Conservation (phyloP, 2,797 vertebrate species). For the Discoglossus pictus region DNA sequence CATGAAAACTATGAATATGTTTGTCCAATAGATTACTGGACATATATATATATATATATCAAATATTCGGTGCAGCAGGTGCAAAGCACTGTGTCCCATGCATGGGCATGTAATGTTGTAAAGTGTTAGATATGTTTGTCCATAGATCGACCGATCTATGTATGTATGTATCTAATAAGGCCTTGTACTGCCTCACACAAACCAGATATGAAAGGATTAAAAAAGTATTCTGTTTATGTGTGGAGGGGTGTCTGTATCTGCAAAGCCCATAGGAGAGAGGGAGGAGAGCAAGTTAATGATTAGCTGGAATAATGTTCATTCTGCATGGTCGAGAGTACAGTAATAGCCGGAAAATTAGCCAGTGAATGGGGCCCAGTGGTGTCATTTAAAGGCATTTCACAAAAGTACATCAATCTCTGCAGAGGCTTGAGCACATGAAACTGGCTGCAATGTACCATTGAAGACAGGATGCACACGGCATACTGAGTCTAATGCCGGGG, state of each 20-base stretch:
- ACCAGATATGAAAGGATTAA: constrained; percentile 23
- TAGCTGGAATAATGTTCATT: constrained; percentile 46
- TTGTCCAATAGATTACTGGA: no score
- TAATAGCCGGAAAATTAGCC: constrained; percentile 49
- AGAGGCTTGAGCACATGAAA: constrained; percentile 31
- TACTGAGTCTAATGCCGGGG: constrained; percentile 9
- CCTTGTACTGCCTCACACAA: background rate
- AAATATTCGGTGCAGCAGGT: no score
- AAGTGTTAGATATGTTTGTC: no score
- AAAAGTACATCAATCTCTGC: constrained; percentile 49
- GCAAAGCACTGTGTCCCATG: no score
- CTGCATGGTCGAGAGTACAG: constrained; percentile 45
- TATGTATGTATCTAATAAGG: no score
- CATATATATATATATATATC: no score
- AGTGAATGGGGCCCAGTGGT: constrained; percentile 40
- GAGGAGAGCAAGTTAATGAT: constrained; percentile 46
- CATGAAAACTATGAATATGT: no score
- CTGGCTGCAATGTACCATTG: constrained; percentile 31
- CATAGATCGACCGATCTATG: no score
- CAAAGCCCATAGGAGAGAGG: constrained; percentile 24
- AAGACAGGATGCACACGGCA: constrained; percentile 18
- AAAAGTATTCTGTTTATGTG: constrained; percentile 26
- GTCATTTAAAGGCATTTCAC: constrained; percentile 44
- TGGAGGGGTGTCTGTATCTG: constrained; percentile 31
- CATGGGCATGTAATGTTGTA: no score